These are phyloP conservation scores for Tapirus terrestris DNA, from an alignment of 2,113 vertebrate species.

Conservation along the genomic window DNA sequence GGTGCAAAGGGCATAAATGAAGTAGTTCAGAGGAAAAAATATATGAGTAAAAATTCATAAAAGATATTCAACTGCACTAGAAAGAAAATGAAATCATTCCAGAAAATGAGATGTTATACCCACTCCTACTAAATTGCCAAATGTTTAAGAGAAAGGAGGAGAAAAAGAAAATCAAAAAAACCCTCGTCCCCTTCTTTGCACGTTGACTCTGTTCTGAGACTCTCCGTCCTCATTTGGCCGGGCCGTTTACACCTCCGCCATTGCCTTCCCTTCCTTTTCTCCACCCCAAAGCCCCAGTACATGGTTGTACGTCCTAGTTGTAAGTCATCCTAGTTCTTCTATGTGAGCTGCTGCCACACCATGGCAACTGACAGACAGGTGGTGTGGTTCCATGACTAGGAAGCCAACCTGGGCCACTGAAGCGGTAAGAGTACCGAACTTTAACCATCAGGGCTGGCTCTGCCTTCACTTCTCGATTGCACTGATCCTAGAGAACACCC, in stretches of 20 bases:
- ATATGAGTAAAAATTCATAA: neutral
- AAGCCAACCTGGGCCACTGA: no score
- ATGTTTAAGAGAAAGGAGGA: neutral
- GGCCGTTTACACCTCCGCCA: neutral
- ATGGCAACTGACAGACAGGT: no score
- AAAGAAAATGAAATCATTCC: neutral
- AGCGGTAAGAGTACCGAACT: no score
- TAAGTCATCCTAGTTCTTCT: no score
- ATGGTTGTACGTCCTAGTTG: no score
- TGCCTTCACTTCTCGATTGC: neutral
- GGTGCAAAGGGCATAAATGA: neutral
- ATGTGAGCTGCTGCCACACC: no score
- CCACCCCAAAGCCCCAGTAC: no score
- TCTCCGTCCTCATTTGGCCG: neutral
- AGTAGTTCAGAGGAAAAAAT: neutral
- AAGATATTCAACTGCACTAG: neutral
- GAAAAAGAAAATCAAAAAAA: neutral
- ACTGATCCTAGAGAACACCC: neutral
- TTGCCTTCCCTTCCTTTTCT: neutral
- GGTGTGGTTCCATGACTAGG: no score
- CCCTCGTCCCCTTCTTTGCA: neutral
- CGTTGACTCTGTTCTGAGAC: fast-evolving
- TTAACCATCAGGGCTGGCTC: no score
- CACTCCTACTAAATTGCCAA: neutral
- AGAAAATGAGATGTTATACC: neutral